Evolutionary conservation across 1,140 invertebrate genomes (phyloP).

Genomic region (Zophobas atratus): DNA sequence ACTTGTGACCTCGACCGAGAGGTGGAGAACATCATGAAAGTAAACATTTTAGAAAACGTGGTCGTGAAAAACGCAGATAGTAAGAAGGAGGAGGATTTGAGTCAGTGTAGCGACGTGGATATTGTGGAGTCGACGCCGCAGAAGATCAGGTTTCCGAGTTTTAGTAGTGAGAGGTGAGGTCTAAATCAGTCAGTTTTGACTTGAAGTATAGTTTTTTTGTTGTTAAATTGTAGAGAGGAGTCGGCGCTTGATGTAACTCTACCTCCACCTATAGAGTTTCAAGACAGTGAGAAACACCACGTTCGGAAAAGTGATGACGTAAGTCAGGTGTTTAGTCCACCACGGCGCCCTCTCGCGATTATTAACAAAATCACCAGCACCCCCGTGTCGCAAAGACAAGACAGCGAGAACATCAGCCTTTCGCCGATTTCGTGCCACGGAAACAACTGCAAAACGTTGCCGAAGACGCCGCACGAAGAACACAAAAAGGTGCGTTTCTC

Average conservation of each 20-base stretch:
- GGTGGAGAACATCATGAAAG: slow-evolving; percentile 4
- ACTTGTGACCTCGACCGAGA: neutral
- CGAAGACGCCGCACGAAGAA: neutral
- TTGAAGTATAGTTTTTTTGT: slow-evolving; percentile 11
- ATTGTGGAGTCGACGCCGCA: slow-evolving; percentile 61
- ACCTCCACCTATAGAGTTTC: slow-evolving; percentile 51
- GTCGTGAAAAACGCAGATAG: slow-evolving; percentile 42
- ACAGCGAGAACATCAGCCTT: neutral
- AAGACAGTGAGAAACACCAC: slow-evolving; percentile 40
- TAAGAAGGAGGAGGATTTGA: too few species aligned
- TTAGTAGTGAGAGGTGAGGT: slow-evolving; percentile 5
- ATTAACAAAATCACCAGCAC: slow-evolving; percentile 31
- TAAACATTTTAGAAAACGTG: slow-evolving; percentile 57
- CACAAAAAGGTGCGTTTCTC: slow-evolving; percentile 1
- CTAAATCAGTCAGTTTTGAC: slow-evolving; percentile 6
- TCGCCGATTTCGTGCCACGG: slow-evolving; percentile 6
- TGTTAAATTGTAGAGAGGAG: neutral
- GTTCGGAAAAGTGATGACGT: neutral
- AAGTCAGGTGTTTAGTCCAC: neutral
- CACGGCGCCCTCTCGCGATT: neutral
- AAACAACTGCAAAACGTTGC: neutral
- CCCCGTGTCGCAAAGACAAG: slow-evolving; percentile 15
- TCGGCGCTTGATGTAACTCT: slow-evolving; percentile 45
- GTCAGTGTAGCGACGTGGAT: slow-evolving; percentile 30
- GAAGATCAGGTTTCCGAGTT: slow-evolving; percentile 47